Evolutionary conservation across 2,113 vertebrate genomes (phyloP).

Genomic region (Macheiramphus alcinus): DNA sequence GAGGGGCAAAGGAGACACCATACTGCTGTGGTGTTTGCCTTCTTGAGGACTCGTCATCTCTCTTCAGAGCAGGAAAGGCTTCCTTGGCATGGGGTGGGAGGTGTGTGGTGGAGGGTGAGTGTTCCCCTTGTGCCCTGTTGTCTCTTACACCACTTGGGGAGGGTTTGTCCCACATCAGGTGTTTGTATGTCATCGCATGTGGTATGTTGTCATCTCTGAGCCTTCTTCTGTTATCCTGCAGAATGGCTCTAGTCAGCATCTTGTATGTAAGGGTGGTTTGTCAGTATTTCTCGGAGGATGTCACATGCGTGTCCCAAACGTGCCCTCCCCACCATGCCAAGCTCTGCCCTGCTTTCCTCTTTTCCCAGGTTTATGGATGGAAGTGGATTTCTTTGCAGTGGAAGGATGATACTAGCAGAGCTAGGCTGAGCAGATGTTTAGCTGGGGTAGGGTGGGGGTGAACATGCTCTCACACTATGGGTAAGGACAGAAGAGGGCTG

Average conservation of each 20-base stretch:
- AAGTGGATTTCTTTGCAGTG: neutral
- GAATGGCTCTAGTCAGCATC: neutral
- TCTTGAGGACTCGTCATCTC: neutral
- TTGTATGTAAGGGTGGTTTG: neutral
- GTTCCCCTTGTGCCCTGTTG: neutral
- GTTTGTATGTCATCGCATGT: neutral
- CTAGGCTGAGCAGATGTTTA: neutral
- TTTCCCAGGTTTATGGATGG: neutral
- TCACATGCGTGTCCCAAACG: rapidly evolving
- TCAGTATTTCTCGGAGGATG: neutral
- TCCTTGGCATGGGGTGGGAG: neutral
- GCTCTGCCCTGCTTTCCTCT: neutral
- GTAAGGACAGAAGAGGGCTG: neutral
- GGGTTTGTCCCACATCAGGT: neutral
- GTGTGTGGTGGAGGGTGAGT: neutral
- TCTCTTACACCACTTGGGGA: neutral
- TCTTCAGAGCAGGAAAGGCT: neutral
- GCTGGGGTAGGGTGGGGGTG: neutral
- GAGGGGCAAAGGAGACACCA: neutral
- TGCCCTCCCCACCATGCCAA: neutral
- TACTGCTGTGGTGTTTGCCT: neutral
- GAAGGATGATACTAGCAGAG: neutral
- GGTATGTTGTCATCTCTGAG: neutral
- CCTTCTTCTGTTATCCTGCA: neutral
- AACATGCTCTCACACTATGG: rapidly evolving